Conservation (phyloP, 2,888 invertebrate species). For the Plusia festucae region DNA sequence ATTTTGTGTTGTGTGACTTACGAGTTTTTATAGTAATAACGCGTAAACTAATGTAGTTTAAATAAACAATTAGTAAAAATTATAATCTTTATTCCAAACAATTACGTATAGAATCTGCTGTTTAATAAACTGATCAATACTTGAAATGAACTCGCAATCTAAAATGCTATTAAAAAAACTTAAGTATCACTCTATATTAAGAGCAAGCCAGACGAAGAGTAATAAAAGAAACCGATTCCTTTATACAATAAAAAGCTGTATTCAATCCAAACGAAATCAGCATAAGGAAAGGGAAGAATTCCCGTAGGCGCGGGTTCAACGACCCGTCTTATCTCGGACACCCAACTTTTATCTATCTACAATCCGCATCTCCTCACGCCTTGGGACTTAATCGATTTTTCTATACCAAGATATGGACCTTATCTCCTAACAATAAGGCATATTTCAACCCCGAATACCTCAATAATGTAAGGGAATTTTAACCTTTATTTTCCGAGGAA, state of each 20-base stretch:
- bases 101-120: not conserved
- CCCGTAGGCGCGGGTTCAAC: conserved; percentile 72
- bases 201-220: conserved; percentile 26
- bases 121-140: not conserved
- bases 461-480: conserved; percentile 55
- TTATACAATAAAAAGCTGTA: conserved; percentile 63
- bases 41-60: not conserved
- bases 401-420: conserved; percentile 67
- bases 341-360: conserved; percentile 79
- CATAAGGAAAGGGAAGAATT: conserved; percentile 71
- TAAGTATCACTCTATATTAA: not conserved
- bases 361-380: conserved; percentile 75
- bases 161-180: not conserved
- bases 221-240: conserved; percentile 34
- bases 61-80: not conserved
- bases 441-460: conserved; percentile 55
- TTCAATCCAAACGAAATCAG: conserved; percentile 70
- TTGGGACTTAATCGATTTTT: conserved; percentile 72
- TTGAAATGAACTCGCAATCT: conserved; percentile 17
- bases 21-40: not conserved
- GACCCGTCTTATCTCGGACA: conserved; percentile 82
- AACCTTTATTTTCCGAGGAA: conserved; percentile 48
- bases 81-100: not conserved
- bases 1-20: not conserved
- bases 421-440: conserved; percentile 68